phyloP scores from a whole-genome alignment of 2,113 vertebrate species.

The Lonchura striata region DNA sequence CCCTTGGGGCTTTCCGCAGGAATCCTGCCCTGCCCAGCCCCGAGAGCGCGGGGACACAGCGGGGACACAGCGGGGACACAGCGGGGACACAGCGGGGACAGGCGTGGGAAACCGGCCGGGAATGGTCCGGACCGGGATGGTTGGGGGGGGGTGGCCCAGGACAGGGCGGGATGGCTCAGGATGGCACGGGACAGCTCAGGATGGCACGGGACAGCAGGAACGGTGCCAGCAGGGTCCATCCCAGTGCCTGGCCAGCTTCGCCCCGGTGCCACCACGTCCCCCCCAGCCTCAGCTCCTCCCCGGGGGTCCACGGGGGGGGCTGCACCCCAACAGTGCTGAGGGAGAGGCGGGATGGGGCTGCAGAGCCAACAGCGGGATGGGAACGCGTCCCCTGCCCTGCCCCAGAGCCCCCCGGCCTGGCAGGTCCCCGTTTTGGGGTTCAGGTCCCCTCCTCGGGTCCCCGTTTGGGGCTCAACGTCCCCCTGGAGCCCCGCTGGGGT shows the following conservation, averaged over 20 bases:
- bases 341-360: rapidly evolving
- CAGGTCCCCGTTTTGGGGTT: not conserved
- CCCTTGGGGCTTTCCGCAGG: not conserved
- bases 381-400: rapidly evolving
- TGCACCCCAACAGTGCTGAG: rapidly evolving
- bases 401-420: not conserved
- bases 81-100: not conserved
- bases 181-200: not conserved
- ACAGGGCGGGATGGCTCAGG: not conserved
- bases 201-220: not conserved
- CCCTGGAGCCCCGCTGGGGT: rapidly evolving
- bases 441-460: rapidly evolving
- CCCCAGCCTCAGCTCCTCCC: rapidly evolving
- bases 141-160: not conserved
- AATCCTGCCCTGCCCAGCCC: not conserved
- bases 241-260: rapidly evolving
- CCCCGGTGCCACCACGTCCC: rapidly evolving
- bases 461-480: rapidly evolving
- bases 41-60: rapidly evolving
- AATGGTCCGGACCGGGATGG: not conserved
- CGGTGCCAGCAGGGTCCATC: too few species aligned
- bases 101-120: rapidly evolving
- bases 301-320: not conserved
- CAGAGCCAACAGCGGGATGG: rapidly evolving
- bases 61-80: not conserved